A percentile compares a stretch with the other conserved stretches of the same genome.
These are phyloP conservation scores for Parazoanthus atlanticus DNA, from an alignment of 92 coral and sea anemone species.

Conservation along the genomic window DNA sequence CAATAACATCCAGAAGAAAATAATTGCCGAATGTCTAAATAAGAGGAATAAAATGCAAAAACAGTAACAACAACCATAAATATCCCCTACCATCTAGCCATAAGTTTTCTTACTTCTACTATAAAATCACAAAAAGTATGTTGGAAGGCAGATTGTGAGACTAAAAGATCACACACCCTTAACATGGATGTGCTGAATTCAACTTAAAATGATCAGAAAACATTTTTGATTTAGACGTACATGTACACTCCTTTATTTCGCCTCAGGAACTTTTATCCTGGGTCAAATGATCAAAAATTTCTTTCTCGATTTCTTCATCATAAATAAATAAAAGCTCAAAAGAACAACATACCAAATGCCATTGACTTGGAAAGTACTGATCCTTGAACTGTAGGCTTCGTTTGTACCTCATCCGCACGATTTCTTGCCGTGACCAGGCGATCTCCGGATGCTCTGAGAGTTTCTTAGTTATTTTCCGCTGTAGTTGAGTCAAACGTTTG, in stretches of 20 bases:
- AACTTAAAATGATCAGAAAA: no score
- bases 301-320: slow-evolving; percentile 4
- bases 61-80: not conserved
- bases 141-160: not conserved
- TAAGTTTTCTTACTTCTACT: no score
- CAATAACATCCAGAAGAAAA: no score
- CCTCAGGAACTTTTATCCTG: not conserved
- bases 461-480: slow-evolving; percentile 55
- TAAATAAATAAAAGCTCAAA: slow-evolving; percentile 58
- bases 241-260: not conserved
- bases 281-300: not conserved
- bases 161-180: not conserved
- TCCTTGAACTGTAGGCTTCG: slow-evolving; percentile 94
- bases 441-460: slow-evolving; percentile 83
- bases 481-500: slow-evolving; percentile 48
- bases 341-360: slow-evolving; percentile 91
- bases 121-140: not conserved
- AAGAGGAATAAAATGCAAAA: not conserved
- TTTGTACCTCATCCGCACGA: slow-evolving; percentile 73
- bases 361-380: slow-evolving; percentile 97
- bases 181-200: not conserved
- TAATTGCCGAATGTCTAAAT: no score
- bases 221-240: not conserved
- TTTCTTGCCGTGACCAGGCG: slow-evolving; percentile 95
- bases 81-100: not conserved